phyloP scores from a whole-genome alignment of 2,113 vertebrate genomes.

The Elgaria multicarinata region DNA sequence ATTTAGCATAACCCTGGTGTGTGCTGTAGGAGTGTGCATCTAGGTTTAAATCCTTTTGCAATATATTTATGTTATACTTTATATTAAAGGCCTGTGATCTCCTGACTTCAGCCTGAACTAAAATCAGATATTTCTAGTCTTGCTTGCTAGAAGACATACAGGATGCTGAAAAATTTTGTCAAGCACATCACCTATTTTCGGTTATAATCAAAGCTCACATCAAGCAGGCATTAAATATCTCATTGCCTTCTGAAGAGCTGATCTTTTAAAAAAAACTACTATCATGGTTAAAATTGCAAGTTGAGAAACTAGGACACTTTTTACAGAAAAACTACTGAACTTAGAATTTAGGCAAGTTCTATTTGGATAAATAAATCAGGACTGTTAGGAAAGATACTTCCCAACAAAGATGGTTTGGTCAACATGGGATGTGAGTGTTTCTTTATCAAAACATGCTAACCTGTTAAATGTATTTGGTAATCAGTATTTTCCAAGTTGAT shows the following conservation, averaged over 20 bases:
- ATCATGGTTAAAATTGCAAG: background rate
- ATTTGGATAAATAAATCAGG: too few species aligned
- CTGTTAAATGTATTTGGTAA: background rate
- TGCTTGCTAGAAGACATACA: background rate
- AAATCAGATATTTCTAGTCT: background rate
- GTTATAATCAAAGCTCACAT: background rate
- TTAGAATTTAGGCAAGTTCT: background rate
- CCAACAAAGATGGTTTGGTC: background rate
- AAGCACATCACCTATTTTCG: background rate
- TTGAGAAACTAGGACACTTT: background rate
- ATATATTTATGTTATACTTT: background rate
- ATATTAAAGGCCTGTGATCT: background rate
- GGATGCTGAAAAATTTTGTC: background rate
- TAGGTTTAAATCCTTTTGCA: background rate
- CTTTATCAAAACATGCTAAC: background rate
- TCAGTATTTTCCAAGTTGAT: background rate
- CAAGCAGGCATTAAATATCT: background rate
- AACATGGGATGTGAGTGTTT: background rate
- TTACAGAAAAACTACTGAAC: background rate
- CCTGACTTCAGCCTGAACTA: too few species aligned
- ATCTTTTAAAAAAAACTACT: background rate
- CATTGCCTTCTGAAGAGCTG: background rate
- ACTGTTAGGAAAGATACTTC: background rate
- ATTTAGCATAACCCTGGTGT: background rate
- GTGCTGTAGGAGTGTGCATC: background rate